Percentiles rank a stretch among this genome's conserved stretches.
Conservation (phyloP, 2,888 invertebrate species). For the Colostygia pectinataria region DNA sequence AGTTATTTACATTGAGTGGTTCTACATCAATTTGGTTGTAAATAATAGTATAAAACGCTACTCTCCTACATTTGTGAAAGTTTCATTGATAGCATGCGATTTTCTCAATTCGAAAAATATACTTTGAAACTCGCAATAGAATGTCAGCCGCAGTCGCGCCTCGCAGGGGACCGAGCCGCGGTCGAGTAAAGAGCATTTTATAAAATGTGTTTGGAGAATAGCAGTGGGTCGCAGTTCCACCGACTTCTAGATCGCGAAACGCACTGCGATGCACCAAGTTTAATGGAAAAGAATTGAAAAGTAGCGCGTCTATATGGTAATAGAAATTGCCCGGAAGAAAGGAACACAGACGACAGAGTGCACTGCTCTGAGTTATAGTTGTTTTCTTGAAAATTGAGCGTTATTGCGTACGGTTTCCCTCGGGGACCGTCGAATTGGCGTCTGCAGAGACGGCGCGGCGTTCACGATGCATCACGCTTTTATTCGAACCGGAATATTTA, state of each 20-base stretch:
- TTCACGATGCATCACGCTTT: slow-evolving; percentile 46
- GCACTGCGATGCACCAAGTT: slow-evolving; percentile 80
- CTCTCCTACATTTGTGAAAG: slow-evolving; percentile 56
- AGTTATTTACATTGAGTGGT: slow-evolving; percentile 27
- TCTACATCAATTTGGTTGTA: slow-evolving; percentile 33
- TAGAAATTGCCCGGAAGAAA: slow-evolving; percentile 83
- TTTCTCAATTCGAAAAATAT: slow-evolving; percentile 68
- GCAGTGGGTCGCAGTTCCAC: slow-evolving; percentile 55
- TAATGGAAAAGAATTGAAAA: slow-evolving; percentile 84
- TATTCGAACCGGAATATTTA: slow-evolving; percentile 64
- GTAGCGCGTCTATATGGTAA: slow-evolving; percentile 83
- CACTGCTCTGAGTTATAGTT: slow-evolving; percentile 78
- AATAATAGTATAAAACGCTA: slow-evolving; percentile 50
- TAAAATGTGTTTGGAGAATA: slow-evolving; percentile 79
- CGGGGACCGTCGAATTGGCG: slow-evolving; percentile 50
- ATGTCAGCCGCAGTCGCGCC: slow-evolving; percentile 76
- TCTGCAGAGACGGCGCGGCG: slow-evolving; percentile 39
- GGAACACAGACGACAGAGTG: slow-evolving; percentile 77
- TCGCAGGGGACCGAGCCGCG: slow-evolving; percentile 69
- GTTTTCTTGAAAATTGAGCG: slow-evolving; percentile 80
- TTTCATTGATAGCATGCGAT: slow-evolving; percentile 66
- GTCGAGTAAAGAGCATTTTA: slow-evolving; percentile 79
- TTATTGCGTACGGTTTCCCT: slow-evolving; percentile 70
- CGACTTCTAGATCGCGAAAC: slow-evolving; percentile 57
- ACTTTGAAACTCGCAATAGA: slow-evolving; percentile 76